Base-by-base conservation (phyloP, 2,113 vertebrate species). In the Perca schrenkii region DNA sequence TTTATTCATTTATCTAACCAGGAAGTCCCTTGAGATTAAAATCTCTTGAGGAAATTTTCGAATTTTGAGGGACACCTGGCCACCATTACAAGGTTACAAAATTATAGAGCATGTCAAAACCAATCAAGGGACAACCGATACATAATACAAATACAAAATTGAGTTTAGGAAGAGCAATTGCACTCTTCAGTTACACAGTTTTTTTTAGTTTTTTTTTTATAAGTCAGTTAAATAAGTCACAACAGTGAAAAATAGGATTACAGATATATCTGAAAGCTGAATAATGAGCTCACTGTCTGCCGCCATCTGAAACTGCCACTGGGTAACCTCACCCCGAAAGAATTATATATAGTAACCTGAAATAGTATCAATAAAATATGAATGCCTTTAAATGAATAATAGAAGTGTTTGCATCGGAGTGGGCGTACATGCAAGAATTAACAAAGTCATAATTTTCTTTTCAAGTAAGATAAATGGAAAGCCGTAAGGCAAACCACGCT, bases 361-460 rank as follows among this genome's bases (percentile, higher is more conserved):
- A 90, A 91, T 82, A 91, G 86, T 21, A 62, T 82, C 84, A 74
- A 88, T 89, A 86, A 85, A 92, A 92, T 87, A 93, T 91, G 82
- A 87, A 92, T 80, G 87, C 16, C 74, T 84, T 60, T 79, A 74
- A 73, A 93, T 93, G 86, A 92, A 88, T 92, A 92, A 93, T 91
- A 62, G 85, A 88, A 66, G 72, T 84, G 81, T 90, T 84, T 81
- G 80, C 67, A 43, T 78, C 4, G 40, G 76, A 43, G 63, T 70
- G 76, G 85, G 73, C 46, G 52, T 54, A 52, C 84, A 54, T 54
- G 89, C 74, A 74, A 62, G 84, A 91, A 91, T 88, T 89, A 89
- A 89, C 89, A 43, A 67, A 89, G 79, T 86, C 70, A 78, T 89
- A 86, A 88, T 92, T 89, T 86, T 84, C 80, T 76, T 69, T 74